Conservation (phyloP, 2,113 vertebrate species). For the Misgurnus mizolepis region DNA sequence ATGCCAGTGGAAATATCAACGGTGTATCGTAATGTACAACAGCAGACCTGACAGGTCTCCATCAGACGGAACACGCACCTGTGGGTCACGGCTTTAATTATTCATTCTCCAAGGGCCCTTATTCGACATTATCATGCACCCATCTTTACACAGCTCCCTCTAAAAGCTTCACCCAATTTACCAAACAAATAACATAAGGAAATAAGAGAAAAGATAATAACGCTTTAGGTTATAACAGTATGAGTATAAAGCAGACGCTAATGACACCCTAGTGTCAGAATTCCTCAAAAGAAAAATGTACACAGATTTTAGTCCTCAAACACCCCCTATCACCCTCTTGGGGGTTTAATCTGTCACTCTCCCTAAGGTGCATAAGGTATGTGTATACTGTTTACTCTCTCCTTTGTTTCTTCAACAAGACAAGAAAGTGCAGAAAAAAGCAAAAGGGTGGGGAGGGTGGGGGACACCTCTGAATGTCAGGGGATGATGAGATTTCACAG, state of each 20-base stretch:
- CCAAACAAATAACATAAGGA: slow-evolving; percentile 44
- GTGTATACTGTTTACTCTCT: slow-evolving; percentile 49
- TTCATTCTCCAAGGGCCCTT: slow-evolving; percentile 65
- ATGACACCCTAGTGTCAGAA: slow-evolving; percentile 57
- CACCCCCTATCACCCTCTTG: slow-evolving; percentile 48
- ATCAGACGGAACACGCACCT: slow-evolving; percentile 50
- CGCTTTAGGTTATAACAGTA: slow-evolving; percentile 55
- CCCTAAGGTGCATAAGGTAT: slow-evolving; percentile 36
- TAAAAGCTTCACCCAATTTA: slow-evolving; percentile 46
- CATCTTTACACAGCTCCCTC: slow-evolving; percentile 13
- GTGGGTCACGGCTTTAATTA: slow-evolving; percentile 63
- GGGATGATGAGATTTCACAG: slow-evolving; percentile 69
- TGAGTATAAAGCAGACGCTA: slow-evolving; percentile 52
- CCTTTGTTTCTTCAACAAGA: slow-evolving; percentile 45
- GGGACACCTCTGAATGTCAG: slow-evolving; percentile 51
- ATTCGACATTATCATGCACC: slow-evolving; percentile 24
- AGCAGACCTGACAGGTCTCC: slow-evolving; percentile 59
- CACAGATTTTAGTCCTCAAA: slow-evolving; percentile 45
- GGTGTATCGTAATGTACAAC: slow-evolving; percentile 59
- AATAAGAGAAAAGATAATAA: slow-evolving; percentile 47
- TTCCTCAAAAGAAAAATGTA: slow-evolving; percentile 59
- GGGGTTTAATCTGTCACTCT: slow-evolving; percentile 48
- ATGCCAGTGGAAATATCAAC: slow-evolving; percentile 71
- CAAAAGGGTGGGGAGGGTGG: slow-evolving; percentile 36
- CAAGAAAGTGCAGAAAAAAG: not conserved